A percentile compares a stretch with the other conserved stretches of the same genome.
Conservation (phyloP, 2,888 invertebrate species). For the Lobophora halterata region DNA sequence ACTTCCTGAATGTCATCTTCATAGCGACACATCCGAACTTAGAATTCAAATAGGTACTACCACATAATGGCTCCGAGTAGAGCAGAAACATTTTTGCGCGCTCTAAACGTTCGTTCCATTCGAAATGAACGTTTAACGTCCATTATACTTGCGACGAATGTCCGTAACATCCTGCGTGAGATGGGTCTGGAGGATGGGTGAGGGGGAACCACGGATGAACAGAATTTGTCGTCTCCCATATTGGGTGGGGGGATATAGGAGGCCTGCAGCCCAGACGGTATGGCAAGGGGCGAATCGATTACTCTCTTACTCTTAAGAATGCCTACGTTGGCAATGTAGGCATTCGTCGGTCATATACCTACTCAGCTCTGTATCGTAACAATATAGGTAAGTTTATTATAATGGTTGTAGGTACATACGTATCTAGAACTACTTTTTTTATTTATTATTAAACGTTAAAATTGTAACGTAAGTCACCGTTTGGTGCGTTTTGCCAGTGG, state of each 20-base stretch:
- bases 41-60: neutral
- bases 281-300: conserved; percentile 40
- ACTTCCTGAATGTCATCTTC: conserved; percentile 8
- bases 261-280: conserved; percentile 47
- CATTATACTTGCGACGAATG: conserved; percentile 30
- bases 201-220: conserved; percentile 36
- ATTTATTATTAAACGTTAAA: too few relatives aligned
- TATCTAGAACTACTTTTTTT: too few relatives aligned
- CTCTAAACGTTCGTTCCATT: conserved; percentile 22
- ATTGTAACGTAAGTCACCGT: too few relatives aligned
- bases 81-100: conserved; percentile 20
- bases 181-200: conserved; percentile 30
- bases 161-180: conserved; percentile 38
- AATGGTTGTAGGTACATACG: too few relatives aligned
- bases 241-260: conserved; percentile 29
- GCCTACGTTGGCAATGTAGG: conserved; percentile 13
- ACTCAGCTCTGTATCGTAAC: too few relatives aligned
- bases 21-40: neutral
- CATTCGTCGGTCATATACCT: too few relatives aligned
- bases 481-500: too few relatives aligned
- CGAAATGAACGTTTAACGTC: conserved; percentile 29
- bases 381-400: too few relatives aligned
- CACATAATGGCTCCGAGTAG: conserved; percentile 12
- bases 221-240: conserved; percentile 39
- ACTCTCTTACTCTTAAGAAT: conserved; percentile 24